Percentiles rank a stretch among this genome's conserved stretches.
Conservation (phyloP, 2,797 vertebrate genomes). For the Dendrocincla fuliginosa region DNA sequence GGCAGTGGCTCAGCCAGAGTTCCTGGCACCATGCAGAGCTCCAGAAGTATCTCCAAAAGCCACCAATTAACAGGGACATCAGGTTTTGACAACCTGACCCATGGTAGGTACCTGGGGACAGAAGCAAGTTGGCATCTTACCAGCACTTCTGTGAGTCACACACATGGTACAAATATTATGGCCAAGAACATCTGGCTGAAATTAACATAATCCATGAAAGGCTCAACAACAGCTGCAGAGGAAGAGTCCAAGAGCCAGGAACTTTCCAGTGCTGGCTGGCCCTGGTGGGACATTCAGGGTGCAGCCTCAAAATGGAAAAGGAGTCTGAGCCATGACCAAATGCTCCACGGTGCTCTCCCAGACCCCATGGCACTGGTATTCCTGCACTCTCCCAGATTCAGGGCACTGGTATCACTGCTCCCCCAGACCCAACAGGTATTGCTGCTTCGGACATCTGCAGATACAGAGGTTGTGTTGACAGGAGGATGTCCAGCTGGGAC, state of each 20-base stretch:
- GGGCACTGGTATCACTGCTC: rapidly evolving
- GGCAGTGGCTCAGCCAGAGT: neutral
- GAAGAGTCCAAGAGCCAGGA: neutral
- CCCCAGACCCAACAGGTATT: rapidly evolving
- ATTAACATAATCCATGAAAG: neutral
- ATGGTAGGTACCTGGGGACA: neutral
- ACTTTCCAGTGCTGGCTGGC: constrained; percentile 18
- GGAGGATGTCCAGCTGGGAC: neutral
- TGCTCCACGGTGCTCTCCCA: neutral
- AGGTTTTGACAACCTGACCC: neutral
- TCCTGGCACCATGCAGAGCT: rapidly evolving
- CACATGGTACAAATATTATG: neutral
- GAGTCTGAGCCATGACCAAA: neutral
- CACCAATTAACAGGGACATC: neutral
- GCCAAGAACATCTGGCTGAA: neutral
- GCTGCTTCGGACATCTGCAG: neutral
- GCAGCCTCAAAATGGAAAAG: neutral
- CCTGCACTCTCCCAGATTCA: neutral
- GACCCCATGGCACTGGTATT: no score
- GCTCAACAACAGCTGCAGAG: neutral
- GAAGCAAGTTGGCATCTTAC: neutral
- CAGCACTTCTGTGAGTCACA: neutral
- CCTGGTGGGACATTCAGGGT: neutral
- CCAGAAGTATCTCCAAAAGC: neutral
- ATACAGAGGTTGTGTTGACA: rapidly evolving